Evolutionary conservation across 1,140 invertebrate species (phyloP), one percentile per base, ranked within the genome.

Genomic region (Temnothorax longispinosus): DNA sequence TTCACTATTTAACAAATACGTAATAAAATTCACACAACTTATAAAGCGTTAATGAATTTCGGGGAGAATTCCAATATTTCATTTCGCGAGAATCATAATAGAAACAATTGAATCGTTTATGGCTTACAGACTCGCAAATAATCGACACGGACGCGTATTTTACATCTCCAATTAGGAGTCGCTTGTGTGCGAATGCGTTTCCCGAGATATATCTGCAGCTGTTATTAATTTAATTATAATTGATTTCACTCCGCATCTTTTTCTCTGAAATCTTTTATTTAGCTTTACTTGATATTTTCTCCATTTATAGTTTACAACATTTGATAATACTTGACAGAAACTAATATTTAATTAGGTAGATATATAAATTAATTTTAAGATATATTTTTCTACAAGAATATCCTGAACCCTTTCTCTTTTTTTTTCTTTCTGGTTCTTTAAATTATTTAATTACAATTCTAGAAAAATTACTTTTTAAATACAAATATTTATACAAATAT

Each of bases 11-110:
- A 54, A 74, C 47, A 35, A 80, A 74, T 47, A 38, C 15, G 21
- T 41, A 44, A 81, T 74, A 82, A 82, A 82, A 82, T 27, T 71
- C 64, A 54, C n/a, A 11, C 7, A 58, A 74, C 44, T 82, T 60
- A 35, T 35, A 52, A 52, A 58, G 52, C 69, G 41, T 74, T 74
- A 44, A 82, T 74, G 52, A 74, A 74, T 82, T 41, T 47, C 67
- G 38, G 15, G 13, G 67, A 27, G 21, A 72, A 71, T 50, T 32
- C 13, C 47, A 52, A 82, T 72, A 82, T 82, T 47, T 60, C 44
- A 74, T 82, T 82, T 82, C 18, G 1, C 10, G 11, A 58, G 69
- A 82, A 82, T 21, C 41, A 38, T 10, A 44, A 13, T 27, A 58
- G 47, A 32, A 69, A 54, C 77, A 69, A 81, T 81, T 62, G 10